phyloP scores from a whole-genome alignment of 2,113 vertebrate species.

The Caracal caracal region DNA sequence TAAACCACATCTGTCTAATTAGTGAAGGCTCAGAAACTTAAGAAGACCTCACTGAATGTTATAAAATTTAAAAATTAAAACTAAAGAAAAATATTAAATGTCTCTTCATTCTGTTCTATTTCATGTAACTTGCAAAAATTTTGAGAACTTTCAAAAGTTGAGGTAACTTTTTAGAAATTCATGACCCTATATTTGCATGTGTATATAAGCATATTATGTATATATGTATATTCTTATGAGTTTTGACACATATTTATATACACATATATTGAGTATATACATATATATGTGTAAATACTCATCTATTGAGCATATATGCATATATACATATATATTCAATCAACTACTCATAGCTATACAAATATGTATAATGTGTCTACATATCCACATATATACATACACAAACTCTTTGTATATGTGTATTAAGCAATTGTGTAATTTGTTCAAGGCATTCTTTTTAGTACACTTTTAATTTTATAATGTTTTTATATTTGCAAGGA shows the following conservation, averaged over 20 bases:
- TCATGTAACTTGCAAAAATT: not conserved
- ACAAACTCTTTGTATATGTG: not conserved
- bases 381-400: not conserved
- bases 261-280: not conserved
- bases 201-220: not conserved
- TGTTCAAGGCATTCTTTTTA: not conserved
- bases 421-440: not conserved
- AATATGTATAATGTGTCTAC: not conserved
- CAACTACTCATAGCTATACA: not conserved
- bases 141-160: not conserved
- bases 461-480: not conserved
- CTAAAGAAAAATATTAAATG: not conserved
- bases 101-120: not conserved
- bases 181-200: not conserved
- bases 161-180: not conserved
- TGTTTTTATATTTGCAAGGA: not conserved
- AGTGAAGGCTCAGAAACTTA: not conserved
- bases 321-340: not conserved
- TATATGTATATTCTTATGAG: not conserved
- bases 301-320: not conserved
- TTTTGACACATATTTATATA: not conserved
- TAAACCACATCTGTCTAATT: not conserved
- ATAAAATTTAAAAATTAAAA: constrained; percentile 16
- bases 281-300: not conserved
- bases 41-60: not conserved